These are phyloP conservation scores for Zaprionus ornatus DNA, from an alignment of 1,140 invertebrate species.

Conservation along the genomic window DNA sequence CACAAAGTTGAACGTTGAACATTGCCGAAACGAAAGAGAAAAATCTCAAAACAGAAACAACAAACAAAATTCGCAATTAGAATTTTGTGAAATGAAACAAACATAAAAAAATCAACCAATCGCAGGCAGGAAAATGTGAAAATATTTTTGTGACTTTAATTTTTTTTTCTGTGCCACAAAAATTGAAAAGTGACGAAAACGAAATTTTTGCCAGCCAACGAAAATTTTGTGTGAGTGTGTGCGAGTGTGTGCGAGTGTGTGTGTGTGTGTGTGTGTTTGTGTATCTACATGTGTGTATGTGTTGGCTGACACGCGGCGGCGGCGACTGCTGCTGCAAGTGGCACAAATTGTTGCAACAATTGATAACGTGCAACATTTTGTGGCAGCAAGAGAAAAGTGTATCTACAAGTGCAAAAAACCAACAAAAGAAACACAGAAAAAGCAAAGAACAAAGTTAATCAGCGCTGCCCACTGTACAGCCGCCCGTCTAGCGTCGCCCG, in stretches of 20 bases:
- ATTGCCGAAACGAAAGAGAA: neutral
- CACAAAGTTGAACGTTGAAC: slow-evolving; percentile 51
- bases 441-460: no score
- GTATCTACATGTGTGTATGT: slow-evolving; percentile 55
- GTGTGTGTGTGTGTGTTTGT: slow-evolving; percentile 26
- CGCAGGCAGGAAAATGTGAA: neutral
- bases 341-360: slow-evolving; percentile 31
- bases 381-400: slow-evolving; percentile 35
- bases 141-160: slow-evolving; percentile 1
- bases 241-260: slow-evolving; percentile 14
- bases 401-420: slow-evolving; percentile 59
- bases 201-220: slow-evolving; percentile 22
- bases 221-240: slow-evolving; percentile 32
- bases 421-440: slow-evolving; percentile 25
- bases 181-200: slow-evolving; percentile 32
- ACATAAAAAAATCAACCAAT: neutral
- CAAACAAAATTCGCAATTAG: neutral
- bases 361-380: slow-evolving; percentile 14
- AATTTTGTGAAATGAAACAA: neutral
- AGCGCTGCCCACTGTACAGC: neutral
- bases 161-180: slow-evolving; percentile 15
- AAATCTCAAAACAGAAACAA: slow-evolving; percentile 12
- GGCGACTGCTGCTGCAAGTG: slow-evolving; percentile 21
- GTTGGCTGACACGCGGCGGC: slow-evolving; percentile 18
- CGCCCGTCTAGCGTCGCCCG: neutral